phyloP scores from a whole-genome alignment of 2,113 vertebrate species.

The Catagonus wagneri region DNA sequence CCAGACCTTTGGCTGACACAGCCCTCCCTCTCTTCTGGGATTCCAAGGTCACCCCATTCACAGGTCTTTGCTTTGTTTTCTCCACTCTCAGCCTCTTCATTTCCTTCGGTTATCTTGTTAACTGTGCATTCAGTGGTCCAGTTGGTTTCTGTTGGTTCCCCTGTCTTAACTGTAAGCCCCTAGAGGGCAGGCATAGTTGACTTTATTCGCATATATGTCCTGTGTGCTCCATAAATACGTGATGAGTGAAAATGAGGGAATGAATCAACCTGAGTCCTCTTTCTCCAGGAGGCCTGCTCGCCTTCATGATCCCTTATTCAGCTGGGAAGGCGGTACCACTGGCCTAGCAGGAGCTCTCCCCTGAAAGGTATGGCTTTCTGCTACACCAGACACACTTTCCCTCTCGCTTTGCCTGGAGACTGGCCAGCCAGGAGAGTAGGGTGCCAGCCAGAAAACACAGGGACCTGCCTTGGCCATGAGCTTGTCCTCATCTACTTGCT shows the following conservation, averaged over 20 bases:
- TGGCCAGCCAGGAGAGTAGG: background rate
- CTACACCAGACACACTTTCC: background rate
- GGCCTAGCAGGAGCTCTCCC: background rate
- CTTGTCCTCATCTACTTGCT: background rate
- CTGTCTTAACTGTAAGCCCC: background rate
- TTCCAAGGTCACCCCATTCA: background rate
- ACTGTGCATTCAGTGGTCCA: background rate
- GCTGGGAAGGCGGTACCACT: rapidly evolving
- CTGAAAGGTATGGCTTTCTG: background rate
- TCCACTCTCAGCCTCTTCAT: background rate
- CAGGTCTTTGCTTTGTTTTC: background rate
- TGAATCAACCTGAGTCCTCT: background rate
- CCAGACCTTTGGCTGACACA: background rate
- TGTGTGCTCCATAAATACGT: background rate
- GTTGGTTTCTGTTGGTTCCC: background rate
- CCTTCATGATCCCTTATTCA: background rate
- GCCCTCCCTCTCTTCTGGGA: background rate
- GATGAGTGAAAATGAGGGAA: background rate
- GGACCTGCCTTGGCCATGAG: background rate
- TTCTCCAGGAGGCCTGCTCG: background rate
- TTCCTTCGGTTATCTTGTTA: background rate
- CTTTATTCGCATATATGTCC: background rate
- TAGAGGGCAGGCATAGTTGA: too few species aligned
- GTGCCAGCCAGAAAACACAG: background rate
- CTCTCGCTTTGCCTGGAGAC: background rate